Base-by-base conservation (phyloP, 2,888 invertebrate species). In the Biston betularia region DNA sequence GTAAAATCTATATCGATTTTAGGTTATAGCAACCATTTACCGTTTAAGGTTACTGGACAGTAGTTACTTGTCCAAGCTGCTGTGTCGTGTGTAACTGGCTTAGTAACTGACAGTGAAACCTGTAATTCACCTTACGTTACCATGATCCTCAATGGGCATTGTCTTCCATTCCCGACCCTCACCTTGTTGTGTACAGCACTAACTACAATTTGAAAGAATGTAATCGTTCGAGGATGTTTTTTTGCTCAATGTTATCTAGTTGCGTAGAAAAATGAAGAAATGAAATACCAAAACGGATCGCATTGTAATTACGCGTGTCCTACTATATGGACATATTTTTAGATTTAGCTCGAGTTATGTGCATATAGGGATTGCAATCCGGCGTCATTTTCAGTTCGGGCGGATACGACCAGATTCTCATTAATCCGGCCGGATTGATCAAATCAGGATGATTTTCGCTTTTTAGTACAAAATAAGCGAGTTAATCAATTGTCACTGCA, bases 211-310 rank as follows among this genome's bases (percentile, higher is more conserved):
- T 49, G 49, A 45, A 53, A 60, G 66, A 68, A 70, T 76, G 72
- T 68, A 50, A 74, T 78, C 76, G 73, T 73, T 42, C 74, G 75
- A 75, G 77, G 74, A 77, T 76, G 77, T 74, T 87, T 60, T 58
- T 63, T 68, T 90, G 90, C 92, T 91, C 92, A 90, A 90, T 89
- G 83, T 87, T 87, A 82, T 90, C 86, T 90, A 90, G 90, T 90
- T 84, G 82, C 80, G 79, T 86, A 85, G 85, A 82, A 76, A 77
- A 68, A 62, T 62, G 66, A 74, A 71, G 79, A 80, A 77, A 82
- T 80, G 79, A 77, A 78, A 88, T 86, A 87, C 89, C 89, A 89
- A 89, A 89, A 81, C 81, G 72, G 75, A 80, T 71, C 74, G 82
- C 81, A 79, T 79, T 80, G 78, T 81, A 80, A 79, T 79, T 79